Evolutionary conservation across 92 coral and sea anemone species (phyloP).

Genomic region (Paragorgia papillata): DNA sequence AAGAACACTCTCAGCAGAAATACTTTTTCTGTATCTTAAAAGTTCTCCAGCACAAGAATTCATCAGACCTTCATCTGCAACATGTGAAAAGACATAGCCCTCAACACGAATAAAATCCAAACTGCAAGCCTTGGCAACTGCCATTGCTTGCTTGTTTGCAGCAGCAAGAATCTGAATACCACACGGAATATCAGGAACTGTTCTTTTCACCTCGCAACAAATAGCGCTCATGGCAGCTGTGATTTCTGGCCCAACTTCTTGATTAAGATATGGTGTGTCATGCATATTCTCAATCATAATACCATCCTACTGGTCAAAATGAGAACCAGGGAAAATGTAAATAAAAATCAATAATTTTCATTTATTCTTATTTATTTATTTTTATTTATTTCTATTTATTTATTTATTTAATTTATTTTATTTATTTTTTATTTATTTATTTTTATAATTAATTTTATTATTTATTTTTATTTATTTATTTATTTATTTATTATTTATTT

Average conservation of each 20-base stretch:
- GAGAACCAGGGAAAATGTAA: not conserved
- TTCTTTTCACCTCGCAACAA: constrained; percentile 74
- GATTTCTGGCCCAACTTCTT: constrained; percentile 94
- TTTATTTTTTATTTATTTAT: too few species aligned
- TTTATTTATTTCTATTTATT: not conserved
- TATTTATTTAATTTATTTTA: too few species aligned
- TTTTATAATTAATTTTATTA: too few species aligned
- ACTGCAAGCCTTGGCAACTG: constrained; percentile 92
- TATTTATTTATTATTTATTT: too few species aligned
- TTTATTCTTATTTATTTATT: not conserved
- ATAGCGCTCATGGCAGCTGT: constrained; percentile 93
- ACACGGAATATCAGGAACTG: constrained; percentile 73
- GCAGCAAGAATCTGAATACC: constrained; percentile 81
- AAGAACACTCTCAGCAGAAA: constrained; percentile 84
- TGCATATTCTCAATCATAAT: constrained; percentile 95
- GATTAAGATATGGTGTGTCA: constrained; percentile 93
- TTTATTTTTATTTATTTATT: too few species aligned
- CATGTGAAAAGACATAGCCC: constrained; percentile 92
- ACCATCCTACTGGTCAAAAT: constrained; percentile 75
- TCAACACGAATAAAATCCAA: constrained; percentile 90
- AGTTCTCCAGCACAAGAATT: constrained; percentile 98
- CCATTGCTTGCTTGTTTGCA: constrained; percentile 86
- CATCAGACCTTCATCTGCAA: constrained; percentile 96
- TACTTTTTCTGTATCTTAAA: constrained; percentile 80
- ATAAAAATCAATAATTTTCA: too few species aligned